These are phyloP conservation scores for Limnephilus auricula DNA, from an alignment of 2,888 invertebrate genomes.

Conservation along the genomic window DNA sequence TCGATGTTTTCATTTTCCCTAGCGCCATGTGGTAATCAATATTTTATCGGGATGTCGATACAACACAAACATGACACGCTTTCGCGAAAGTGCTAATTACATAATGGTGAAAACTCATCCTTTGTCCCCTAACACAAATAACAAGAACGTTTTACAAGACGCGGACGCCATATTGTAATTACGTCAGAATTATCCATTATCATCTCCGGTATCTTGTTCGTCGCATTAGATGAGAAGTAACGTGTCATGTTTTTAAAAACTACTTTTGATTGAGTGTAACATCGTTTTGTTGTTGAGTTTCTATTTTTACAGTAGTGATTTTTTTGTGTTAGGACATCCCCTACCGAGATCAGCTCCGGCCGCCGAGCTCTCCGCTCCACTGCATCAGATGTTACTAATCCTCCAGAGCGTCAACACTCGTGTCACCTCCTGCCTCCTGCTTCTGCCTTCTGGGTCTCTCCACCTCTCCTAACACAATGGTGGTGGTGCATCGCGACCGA, in stretches of 20 bases:
- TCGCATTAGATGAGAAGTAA: constrained; percentile 38
- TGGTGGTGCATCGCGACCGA: background rate
- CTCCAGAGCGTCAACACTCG: constrained; percentile 8
- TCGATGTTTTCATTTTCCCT: constrained; percentile 56
- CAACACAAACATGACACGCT: constrained; percentile 2
- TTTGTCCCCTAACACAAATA: constrained; percentile 57
- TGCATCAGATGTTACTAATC: constrained; percentile 47
- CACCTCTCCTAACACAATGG: background rate
- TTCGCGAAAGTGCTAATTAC: constrained; percentile 35
- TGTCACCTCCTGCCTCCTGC: background rate
- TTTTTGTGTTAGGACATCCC: constrained; percentile 60
- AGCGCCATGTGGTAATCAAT: background rate
- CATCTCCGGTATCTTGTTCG: constrained; percentile 48
- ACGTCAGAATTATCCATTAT: constrained; percentile 71
- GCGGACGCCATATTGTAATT: constrained; percentile 78
- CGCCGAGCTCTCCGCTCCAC: constrained; percentile 25
- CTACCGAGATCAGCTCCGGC: constrained; percentile 52
- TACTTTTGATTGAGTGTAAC: constrained; percentile 50
- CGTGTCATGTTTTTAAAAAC: constrained; percentile 59
- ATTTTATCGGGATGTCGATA: background rate
- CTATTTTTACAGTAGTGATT: constrained; percentile 55
- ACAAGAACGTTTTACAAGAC: constrained; percentile 70
- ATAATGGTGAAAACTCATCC: constrained; percentile 41
- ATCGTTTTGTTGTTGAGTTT: constrained; percentile 31
- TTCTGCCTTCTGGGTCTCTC: background rate